Percentiles rank a stretch among this genome's conserved stretches.
These are phyloP conservation scores for Psilopsiagon aurifrons DNA, from an alignment of 2,113 vertebrate genomes.

Conservation along the genomic window DNA sequence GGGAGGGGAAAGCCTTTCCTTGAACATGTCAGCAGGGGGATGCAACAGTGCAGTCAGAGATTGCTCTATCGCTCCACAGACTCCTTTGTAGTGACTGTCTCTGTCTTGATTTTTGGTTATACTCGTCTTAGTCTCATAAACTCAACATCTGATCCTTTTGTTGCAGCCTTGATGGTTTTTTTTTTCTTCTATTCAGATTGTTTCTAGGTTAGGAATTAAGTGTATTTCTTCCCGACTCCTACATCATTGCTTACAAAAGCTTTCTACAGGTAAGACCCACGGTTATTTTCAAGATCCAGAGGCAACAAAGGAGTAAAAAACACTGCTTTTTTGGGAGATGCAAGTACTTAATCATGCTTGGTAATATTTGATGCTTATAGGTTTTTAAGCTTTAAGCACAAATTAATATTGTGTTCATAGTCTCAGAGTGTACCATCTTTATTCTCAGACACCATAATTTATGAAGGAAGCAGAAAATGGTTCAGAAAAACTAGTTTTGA, in stretches of 20 bases:
- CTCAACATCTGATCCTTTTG: not conserved
- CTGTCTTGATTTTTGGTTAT: not conserved
- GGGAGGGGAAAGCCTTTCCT: slow-evolving; percentile 48
- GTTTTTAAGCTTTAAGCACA: not conserved
- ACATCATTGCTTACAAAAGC: not conserved
- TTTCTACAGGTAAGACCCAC: not conserved
- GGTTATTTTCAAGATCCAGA: not conserved
- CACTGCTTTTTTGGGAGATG: not conserved
- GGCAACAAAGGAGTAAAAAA: not conserved
- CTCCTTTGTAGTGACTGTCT: not conserved
- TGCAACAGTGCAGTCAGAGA: not conserved
- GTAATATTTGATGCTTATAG: not conserved
- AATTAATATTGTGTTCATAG: not conserved
- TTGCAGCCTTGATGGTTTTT: not conserved
- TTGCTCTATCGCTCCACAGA: not conserved
- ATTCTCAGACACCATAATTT: not conserved
- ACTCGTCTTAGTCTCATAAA: not conserved
- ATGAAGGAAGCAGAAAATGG: not conserved
- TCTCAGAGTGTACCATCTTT: not conserved
- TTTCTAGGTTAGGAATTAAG: slow-evolving; percentile 3
- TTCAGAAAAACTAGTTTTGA: not conserved
- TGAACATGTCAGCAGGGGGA: not conserved
- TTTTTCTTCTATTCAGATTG: not conserved
- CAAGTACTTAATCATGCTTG: not conserved
- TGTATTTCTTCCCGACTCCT: not conserved